These are phyloP conservation scores for Syndactyla subalaris DNA, from an alignment of 2,797 vertebrate species.

Conservation along the genomic window DNA sequence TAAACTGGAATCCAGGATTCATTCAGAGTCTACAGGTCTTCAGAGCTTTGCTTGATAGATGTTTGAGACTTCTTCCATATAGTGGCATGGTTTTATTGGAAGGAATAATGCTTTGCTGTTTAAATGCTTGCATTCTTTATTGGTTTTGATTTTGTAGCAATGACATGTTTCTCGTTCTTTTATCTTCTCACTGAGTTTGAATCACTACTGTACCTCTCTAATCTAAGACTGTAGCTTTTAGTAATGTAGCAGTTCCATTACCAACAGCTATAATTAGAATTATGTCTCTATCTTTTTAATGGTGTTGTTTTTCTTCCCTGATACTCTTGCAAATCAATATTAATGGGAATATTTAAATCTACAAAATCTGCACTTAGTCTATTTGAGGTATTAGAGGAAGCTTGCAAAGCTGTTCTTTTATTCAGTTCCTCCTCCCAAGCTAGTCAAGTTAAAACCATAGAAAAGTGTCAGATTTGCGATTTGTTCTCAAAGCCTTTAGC, in stretches of 20 bases:
- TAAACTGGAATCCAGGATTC: background rate
- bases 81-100: background rate
- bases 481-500: constrained; percentile 60
- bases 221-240: constrained; percentile 25
- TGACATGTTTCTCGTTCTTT: constrained; percentile 2
- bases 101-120: background rate
- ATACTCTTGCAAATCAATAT: constrained; percentile 45
- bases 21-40: background rate
- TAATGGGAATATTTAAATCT: constrained; percentile 60
- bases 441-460: constrained; percentile 7
- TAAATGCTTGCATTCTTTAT: constrained; percentile 7
- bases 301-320: constrained; percentile 53
- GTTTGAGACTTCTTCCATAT: background rate
- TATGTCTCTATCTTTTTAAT: constrained; percentile 48
- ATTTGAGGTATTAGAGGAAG: constrained; percentile 26
- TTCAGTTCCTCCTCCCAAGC: background rate
- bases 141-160: background rate
- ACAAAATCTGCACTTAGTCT: constrained; percentile 23
- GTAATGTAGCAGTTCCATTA: constrained; percentile 24
- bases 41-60: background rate
- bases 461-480: constrained; percentile 46
- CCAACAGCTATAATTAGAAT: constrained; percentile 31
- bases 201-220: constrained; percentile 3
- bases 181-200: constrained; percentile 8
- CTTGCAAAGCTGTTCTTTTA: constrained; percentile 21